Conservation (phyloP, 2,113 vertebrate genomes). For the Tichodroma muraria region DNA sequence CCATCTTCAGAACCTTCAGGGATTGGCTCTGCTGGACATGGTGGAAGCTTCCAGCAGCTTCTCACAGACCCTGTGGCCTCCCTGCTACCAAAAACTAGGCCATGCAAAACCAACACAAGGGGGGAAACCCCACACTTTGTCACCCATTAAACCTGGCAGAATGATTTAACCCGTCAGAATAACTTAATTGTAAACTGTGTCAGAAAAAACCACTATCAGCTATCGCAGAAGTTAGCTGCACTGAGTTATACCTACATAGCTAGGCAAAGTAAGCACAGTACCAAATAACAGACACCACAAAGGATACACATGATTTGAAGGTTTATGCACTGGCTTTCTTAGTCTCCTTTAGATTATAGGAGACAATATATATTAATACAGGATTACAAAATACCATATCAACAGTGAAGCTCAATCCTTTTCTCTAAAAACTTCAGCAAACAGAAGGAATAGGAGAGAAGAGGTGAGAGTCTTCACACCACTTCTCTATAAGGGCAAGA, state of each 20-base stretch:
- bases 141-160: neutral
- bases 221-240: neutral
- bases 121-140: neutral
- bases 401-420: neutral
- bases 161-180: neutral
- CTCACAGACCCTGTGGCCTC: neutral
- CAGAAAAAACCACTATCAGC: neutral
- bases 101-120: neutral
- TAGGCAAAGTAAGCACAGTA: neutral
- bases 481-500: neutral
- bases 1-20: neutral
- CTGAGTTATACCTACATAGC: neutral
- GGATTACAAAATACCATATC: neutral
- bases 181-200: neutral
- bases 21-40: neutral
- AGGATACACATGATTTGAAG: accelerated
- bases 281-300: neutral
- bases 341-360: neutral
- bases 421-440: neutral
- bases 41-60: neutral
- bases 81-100: neutral
- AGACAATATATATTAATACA: neutral
- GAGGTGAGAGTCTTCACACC: neutral
- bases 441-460: neutral
- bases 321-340: neutral